Evolutionary conservation across 2,888 invertebrate species (phyloP).

Genomic region (Aspidapion aeneum): DNA sequence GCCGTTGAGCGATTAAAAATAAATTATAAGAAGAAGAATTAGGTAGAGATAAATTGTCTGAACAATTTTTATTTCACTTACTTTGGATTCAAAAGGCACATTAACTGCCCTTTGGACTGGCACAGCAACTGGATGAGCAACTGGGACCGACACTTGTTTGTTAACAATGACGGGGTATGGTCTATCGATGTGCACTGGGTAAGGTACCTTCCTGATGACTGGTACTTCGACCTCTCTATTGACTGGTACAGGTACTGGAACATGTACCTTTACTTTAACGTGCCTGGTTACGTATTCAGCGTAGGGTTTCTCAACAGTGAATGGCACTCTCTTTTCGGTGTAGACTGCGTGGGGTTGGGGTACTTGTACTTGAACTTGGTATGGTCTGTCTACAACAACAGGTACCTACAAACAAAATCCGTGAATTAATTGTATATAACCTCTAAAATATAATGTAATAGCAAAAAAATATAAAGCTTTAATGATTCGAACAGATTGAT

Average conservation of each 20-base stretch:
- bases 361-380: constrained; percentile 37
- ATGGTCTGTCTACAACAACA: constrained; percentile 50
- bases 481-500: no score
- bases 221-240: constrained; percentile 22
- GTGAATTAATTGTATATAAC: no score
- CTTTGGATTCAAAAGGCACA: not conserved
- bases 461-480: no score
- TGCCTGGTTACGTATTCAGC: not conserved
- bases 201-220: constrained; percentile 21
- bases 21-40: no score
- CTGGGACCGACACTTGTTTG: not conserved
- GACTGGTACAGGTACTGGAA: constrained; percentile 21
- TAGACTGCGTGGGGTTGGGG: constrained; percentile 52
- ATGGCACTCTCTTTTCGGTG: constrained; percentile 50
- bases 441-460: no score
- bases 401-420: no score
- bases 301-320: constrained; percentile 45
- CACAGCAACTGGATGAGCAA: not conserved
- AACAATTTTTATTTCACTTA: no score
- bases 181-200: constrained; percentile 23
- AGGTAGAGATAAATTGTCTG: no score
- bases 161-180: constrained; percentile 17
- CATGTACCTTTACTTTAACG: not conserved
- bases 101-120: not conserved
- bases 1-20: no score